phyloP scores from a whole-genome alignment of 2,888 invertebrate species.

The Drosophila ustulata region DNA sequence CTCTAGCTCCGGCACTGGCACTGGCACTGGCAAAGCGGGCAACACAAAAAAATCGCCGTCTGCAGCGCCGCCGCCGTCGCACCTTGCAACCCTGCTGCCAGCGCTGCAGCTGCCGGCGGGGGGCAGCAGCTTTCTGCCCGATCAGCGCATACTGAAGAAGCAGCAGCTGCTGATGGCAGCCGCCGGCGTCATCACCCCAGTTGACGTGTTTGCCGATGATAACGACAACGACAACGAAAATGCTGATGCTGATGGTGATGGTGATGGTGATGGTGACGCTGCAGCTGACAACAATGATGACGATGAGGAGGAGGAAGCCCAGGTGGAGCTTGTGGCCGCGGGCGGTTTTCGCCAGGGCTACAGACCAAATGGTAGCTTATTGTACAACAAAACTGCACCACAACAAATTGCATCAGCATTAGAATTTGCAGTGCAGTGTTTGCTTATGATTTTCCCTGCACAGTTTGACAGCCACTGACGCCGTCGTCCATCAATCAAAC shows the following conservation, averaged over 20 bases:
- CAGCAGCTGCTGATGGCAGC: conserved; percentile 80
- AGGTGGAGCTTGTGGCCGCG: conserved; percentile 38
- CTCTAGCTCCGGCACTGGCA: neutral
- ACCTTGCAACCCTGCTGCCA: conserved; percentile 36
- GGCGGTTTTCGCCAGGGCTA: conserved; percentile 38
- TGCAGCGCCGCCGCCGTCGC: conserved; percentile 68
- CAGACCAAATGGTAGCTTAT: conserved; percentile 48
- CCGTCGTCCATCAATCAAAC: conserved; percentile 60
- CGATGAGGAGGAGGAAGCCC: conserved; percentile 36
- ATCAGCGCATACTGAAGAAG: conserved; percentile 81
- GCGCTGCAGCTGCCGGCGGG: conserved; percentile 54
- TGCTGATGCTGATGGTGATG: neutral
- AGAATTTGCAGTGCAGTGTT: conserved; percentile 7
- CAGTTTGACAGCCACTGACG: conserved; percentile 44
- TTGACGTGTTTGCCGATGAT: conserved; percentile 27
- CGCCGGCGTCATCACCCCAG: conserved; percentile 63
- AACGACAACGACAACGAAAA: conserved; percentile 15
- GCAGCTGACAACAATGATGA: neutral
- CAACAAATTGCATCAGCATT: neutral
- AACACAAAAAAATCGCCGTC: conserved; percentile 84
- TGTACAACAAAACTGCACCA: conserved; percentile 9
- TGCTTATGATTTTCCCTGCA: conserved; percentile 23
- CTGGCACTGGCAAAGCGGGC: conserved; percentile 79
- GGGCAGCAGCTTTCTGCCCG: conserved; percentile 76
- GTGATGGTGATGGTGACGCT: neutral